Percentiles rank a stretch among this genome's conserved stretches.
Evolutionary conservation across 1,140 invertebrate species (phyloP).

Genomic region (Pantala flavescens): DNA sequence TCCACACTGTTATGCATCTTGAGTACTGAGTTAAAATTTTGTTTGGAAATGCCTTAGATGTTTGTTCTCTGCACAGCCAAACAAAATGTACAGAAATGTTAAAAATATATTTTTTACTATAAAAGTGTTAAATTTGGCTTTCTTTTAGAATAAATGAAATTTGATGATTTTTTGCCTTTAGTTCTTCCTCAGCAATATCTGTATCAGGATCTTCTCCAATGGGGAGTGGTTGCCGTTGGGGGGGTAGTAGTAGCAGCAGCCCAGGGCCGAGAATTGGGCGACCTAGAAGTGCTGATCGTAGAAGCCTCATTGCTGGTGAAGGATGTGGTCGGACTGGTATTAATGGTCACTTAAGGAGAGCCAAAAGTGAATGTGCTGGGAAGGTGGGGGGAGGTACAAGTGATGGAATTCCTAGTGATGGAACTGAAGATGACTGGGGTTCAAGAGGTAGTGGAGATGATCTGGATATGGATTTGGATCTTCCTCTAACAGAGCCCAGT

Average conservation of each 20-base stretch:
- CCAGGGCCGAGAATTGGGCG: slow-evolving; percentile 9
- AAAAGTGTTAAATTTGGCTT: too few relatives aligned
- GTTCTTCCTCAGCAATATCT: slow-evolving; percentile 20
- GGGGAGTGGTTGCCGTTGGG: neutral
- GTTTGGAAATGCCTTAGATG: too few relatives aligned
- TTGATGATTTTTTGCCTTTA: neutral
- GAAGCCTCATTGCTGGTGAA: slow-evolving; percentile 17
- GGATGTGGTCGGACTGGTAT: neutral
- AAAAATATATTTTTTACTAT: too few relatives aligned
- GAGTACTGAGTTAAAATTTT: too few relatives aligned
- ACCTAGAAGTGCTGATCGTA: slow-evolving; percentile 18
- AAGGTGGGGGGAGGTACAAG: slow-evolving; percentile 30
- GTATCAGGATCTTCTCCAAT: neutral
- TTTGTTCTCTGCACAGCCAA: too few relatives aligned
- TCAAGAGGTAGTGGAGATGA: slow-evolving; percentile 48
- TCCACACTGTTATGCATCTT: too few relatives aligned
- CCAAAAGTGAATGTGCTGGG: neutral
- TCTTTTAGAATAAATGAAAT: too few relatives aligned
- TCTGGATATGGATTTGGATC: slow-evolving; percentile 38
- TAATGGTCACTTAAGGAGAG: neutral
- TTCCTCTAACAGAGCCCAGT: slow-evolving; percentile 27
- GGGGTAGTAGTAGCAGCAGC: slow-evolving; percentile 18
- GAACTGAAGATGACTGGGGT: slow-evolving; percentile 53
- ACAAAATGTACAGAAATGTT: too few relatives aligned
- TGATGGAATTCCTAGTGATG: slow-evolving; percentile 53